A percentile compares a stretch with the other conserved stretches of the same genome.
Evolutionary conservation across 2,113 vertebrate genomes (phyloP).

Genomic region (Chroicocephalus ridibundus): DNA sequence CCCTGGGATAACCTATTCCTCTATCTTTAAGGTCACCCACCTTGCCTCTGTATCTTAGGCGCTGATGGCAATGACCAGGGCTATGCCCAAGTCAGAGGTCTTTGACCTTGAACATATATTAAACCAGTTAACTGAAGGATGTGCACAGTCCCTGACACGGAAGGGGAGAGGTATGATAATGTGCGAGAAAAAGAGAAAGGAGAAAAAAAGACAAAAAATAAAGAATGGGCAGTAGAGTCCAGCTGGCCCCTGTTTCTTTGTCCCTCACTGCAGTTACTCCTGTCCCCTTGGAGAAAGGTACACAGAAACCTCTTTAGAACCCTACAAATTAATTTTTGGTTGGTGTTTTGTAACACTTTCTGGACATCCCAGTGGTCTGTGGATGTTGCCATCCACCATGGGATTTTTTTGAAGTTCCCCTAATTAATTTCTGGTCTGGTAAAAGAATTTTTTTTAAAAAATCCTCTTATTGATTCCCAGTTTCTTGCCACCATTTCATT

Average conservation of each 20-base stretch:
- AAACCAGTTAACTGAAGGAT: background rate
- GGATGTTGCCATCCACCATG: background rate
- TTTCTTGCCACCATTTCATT: background rate
- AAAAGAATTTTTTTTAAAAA: background rate
- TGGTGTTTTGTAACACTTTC: background rate
- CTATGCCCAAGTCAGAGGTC: background rate
- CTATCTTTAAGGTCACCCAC: conserved; percentile 25
- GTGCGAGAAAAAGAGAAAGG: fast-evolving
- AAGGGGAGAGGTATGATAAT: background rate
- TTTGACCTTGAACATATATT: background rate
- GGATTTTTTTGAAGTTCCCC: background rate
- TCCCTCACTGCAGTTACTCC: background rate
- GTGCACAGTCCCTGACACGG: fast-evolving
- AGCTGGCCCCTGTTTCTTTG: background rate
- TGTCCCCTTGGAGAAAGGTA: background rate
- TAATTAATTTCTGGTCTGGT: background rate
- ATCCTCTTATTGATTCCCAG: background rate
- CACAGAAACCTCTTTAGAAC: background rate
- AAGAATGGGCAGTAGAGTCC: fast-evolving
- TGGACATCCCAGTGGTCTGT: too few relatives aligned
- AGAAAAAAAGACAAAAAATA: fast-evolving
- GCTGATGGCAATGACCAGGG: background rate
- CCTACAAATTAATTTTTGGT: background rate
- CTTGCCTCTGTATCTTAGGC: background rate
- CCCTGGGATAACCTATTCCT: background rate